Conservation (phyloP, 2,113 vertebrate species). For the Mirounga angustirostris region DNA sequence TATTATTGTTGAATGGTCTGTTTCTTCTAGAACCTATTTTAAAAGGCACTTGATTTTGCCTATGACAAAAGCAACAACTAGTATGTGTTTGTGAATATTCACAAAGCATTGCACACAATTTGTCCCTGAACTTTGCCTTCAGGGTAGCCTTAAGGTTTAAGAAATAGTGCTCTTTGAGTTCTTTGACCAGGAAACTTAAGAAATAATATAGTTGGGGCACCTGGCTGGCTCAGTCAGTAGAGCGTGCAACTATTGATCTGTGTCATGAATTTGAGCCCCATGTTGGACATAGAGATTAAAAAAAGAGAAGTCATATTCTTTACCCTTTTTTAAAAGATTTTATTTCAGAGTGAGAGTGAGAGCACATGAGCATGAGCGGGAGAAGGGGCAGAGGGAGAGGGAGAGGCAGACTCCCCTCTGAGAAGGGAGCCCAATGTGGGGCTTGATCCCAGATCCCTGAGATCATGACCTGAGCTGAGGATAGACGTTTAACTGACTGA, state of each 20-base stretch:
- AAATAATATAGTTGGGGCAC: not conserved
- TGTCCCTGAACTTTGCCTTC: not conserved
- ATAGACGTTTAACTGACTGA: too few species aligned
- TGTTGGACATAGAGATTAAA: not conserved
- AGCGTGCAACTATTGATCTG: not conserved
- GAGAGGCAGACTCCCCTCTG: too few species aligned
- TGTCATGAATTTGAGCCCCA: not conserved
- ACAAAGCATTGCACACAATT: not conserved
- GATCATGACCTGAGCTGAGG: too few species aligned
- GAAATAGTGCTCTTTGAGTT: not conserved
- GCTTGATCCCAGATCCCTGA: too few species aligned
- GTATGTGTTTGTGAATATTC: not conserved
- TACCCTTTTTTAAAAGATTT: not conserved
- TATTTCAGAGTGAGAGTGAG: too few species aligned
- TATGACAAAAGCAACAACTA: not conserved
- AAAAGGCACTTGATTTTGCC: not conserved
- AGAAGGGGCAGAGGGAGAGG: too few species aligned
- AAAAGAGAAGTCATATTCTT: not conserved
- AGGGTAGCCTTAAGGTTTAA: not conserved
- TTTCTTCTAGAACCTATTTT: conserved; percentile 2
- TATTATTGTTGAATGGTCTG: not conserved
- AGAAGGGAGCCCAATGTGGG: too few species aligned
- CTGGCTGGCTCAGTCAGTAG: not conserved
- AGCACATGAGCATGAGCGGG: too few species aligned
- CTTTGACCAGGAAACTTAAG: not conserved